Evolutionary conservation across 2,797 vertebrate genomes (phyloP), one percentile per base, ranked within the genome.

Genomic region (Tenualosa thibaudeaui): DNA sequence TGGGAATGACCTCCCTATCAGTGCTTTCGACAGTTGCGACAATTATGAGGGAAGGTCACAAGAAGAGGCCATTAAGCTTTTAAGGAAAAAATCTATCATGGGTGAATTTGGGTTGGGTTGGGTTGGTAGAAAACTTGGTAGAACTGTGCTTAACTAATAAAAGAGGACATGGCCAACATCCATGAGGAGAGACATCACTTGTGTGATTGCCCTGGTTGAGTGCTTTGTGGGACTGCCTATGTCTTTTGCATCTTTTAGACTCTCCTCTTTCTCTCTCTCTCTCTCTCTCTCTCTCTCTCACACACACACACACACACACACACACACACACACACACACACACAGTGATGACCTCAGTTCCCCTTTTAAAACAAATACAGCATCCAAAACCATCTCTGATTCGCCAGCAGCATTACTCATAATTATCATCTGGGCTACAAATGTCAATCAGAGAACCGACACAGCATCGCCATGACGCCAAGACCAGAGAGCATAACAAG

Each of bases 401-500:
- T 43, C 22, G 71, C 85, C 86, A 84, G 81, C n/a, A n/a, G 75
- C 15, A 83, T 87, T 84, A 78, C 60, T 85, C 58, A 86, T 85
- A 68, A 81, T 88, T 82, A 86, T 86, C 88, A 88, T 87, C 84
- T 88, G 89, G 83, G 85, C 81, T 81, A 62, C 86, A 86, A 87
- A 87, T 85, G 86, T 84, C 84, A 85, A 37, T 84, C 85, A 83
- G 62, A 84, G 31, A 85, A 15, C 50, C 83, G 54, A 86, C 75
- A 81, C 24, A 68, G 31, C 51, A 53, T 81, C 19, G 82, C 22
- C 81, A n/a, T 49, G 53, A 81, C 75, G 71, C 71, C 71, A 78
- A 78, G 71, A 78, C 71, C 37, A 78, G 15, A 43, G 71, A 46
- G 37, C 40, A 78, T 78, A 78, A 46, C 17, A 46, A 78, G 71